phyloP scores from a whole-genome alignment of 2,888 invertebrate species.

The Allolobophora icterica region DNA sequence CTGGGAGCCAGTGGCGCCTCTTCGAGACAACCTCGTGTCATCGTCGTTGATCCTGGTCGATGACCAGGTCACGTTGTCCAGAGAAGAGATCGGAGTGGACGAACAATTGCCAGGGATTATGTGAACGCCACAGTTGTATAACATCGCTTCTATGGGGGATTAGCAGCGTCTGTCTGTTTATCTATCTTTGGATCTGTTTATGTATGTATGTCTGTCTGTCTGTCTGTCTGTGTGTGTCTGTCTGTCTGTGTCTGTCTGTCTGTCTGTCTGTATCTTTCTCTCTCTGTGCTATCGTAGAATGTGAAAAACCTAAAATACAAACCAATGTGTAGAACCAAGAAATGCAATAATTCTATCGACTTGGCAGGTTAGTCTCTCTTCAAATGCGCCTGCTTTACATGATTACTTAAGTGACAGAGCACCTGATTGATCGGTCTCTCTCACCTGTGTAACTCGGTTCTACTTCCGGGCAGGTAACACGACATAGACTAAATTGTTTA shows the following conservation, averaged over 20 bases:
- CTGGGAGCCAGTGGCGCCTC: slow-evolving; percentile 5
- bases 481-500: no score
- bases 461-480: no score
- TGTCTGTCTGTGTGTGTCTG: no score
- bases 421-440: no score
- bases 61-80: neutral
- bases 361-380: no score
- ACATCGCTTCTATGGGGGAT: neutral
- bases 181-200: neutral
- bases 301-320: neutral
- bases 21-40: neutral
- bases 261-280: neutral
- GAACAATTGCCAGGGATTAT: neutral
- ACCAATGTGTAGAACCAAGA: no score
- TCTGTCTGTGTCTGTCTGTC: no score
- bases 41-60: neutral
- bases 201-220: neutral
- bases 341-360: no score
- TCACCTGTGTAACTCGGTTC: no score
- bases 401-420: no score
- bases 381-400: no score
- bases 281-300: neutral
- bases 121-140: neutral
- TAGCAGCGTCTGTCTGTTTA: neutral
- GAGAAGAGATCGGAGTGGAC: neutral